Evolutionary conservation across 2,888 invertebrate species (phyloP), one percentile per base, ranked within the genome.

Genomic region (Octodonta nipae): DNA sequence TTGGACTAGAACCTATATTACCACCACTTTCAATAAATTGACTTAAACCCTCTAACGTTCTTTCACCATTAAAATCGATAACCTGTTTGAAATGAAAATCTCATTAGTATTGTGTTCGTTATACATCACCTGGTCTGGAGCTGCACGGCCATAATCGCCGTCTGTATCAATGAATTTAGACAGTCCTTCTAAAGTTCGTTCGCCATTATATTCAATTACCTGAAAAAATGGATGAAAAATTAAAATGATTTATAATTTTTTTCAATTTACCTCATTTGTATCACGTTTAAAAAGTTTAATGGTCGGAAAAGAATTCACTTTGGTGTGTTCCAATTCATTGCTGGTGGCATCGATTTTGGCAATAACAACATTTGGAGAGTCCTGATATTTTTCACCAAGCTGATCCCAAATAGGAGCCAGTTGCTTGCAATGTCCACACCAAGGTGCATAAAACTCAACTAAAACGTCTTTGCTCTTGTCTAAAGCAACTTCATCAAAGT

Each of bases 351-450:
- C 98, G 73, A 99, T 95, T 70, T 99, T 98, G 52, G 96, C 95
- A 58, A 98, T 82, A 30, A 98, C 73, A 40, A 96, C 71, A 43
- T 78, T 76, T 4, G 75, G 75, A 47, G 78, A 64, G 54, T 83
- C 81, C 64, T 82, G 78, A 69, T 79, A 96, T 64, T 93, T 86
- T 60, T 95, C 93, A 3, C 49, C 58, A 1, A 40, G 27, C n/a
- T n/a, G n/a, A n/a, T 96, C 95, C 69, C 91, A 98, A 64, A 95
- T 93, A 14, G 98, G 98, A 34, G 73, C 85, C 54, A 98, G 71
- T 63, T 95, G 89, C 61, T 96, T 95, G 77, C 96, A 98, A 64
- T 98, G 96, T 38, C 92, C 93, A 66, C 87, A 88, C 96, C 96
- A 96, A 38, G 96, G 95, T 32, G 95, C 95, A 65, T 95, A 98